Evolutionary conservation across 2,888 invertebrate species (phyloP).

Genomic region (Lithophane ornitopus): DNA sequence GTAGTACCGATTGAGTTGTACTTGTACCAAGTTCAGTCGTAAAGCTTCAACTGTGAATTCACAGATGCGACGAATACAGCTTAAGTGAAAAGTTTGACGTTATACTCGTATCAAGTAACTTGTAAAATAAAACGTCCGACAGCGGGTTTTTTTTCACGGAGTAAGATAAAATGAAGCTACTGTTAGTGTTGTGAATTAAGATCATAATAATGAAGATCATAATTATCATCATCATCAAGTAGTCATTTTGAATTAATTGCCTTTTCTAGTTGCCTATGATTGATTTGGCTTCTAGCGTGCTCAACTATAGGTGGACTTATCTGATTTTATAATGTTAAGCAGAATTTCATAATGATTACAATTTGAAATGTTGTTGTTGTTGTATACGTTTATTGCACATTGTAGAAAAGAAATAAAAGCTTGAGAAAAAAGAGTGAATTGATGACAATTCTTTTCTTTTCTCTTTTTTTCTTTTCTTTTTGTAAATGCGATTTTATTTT

Average conservation of each 20-base stretch:
- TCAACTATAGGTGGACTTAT: background rate
- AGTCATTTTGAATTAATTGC: background rate
- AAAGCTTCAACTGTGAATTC: slow-evolving; percentile 80
- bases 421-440: background rate
- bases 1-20: slow-evolving; percentile 50
- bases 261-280: background rate
- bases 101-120: slow-evolving; percentile 60
- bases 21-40: slow-evolving; percentile 73
- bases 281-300: background rate
- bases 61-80: slow-evolving; percentile 77
- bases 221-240: no score
- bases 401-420: background rate
- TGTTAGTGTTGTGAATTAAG: background rate
- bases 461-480: background rate
- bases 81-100: slow-evolving; percentile 86
- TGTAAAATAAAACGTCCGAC: slow-evolving; percentile 59
- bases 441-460: background rate
- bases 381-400: background rate
- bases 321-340: no score
- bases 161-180: slow-evolving; percentile 18
- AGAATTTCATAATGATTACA: no score
- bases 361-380: no score
- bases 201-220: background rate
- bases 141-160: slow-evolving; percentile 55
- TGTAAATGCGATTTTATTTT: background rate